Conservation (phyloP, 2,113 vertebrate species). For the Pheucticus melanocephalus region DNA sequence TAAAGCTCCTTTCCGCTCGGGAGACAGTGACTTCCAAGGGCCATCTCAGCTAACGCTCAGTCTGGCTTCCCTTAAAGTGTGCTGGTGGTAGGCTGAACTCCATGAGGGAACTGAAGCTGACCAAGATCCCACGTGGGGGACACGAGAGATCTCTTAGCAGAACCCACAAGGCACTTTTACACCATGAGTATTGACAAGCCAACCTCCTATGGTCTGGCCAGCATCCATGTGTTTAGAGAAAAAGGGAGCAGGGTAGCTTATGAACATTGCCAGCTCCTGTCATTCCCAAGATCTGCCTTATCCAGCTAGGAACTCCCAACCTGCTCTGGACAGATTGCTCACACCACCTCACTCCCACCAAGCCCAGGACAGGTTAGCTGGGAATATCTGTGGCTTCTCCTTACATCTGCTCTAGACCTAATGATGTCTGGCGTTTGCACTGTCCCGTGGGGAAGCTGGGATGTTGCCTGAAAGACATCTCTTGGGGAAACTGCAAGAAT, state of each 20-base stretch:
- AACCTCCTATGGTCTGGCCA: constrained; percentile 20
- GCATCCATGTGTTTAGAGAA: background rate
- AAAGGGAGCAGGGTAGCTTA: background rate
- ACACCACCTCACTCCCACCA: background rate
- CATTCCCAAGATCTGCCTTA: background rate
- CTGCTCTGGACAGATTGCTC: background rate
- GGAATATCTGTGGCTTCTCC: background rate
- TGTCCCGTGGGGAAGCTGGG: background rate
- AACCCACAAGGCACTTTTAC: background rate
- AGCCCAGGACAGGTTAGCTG: background rate
- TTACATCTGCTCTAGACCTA: background rate
- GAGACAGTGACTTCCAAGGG: constrained; percentile 9
- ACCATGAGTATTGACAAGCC: background rate
- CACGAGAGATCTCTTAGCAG: constrained; percentile 11
- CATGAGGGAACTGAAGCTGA: background rate
- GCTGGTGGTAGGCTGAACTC: background rate
- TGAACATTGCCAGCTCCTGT: background rate
- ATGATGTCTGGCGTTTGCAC: background rate
- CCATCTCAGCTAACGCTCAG: background rate
- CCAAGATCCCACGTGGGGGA: background rate
- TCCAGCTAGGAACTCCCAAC: background rate
- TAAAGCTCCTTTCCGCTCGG: constrained; percentile 4
- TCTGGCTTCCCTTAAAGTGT: constrained; percentile 1
- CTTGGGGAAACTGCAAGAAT: background rate
- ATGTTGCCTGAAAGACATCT: background rate